Percentiles rank a stretch among this genome's conserved stretches.
These are phyloP conservation scores for Pipra filicauda DNA, from an alignment of 2,113 vertebrate genomes.

Conservation along the genomic window DNA sequence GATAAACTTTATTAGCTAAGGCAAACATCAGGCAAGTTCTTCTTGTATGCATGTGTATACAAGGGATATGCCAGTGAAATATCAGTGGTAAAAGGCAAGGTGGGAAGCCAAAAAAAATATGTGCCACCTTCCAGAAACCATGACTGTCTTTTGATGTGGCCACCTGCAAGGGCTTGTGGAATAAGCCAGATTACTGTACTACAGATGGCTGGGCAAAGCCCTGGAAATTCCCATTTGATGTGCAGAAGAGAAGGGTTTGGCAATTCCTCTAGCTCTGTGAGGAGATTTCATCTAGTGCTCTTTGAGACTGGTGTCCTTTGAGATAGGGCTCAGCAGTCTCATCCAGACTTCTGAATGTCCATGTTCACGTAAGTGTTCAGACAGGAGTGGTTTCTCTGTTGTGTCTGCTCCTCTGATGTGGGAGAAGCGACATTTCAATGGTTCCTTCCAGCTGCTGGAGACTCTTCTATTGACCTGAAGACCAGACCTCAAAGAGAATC, in stretches of 20 bases:
- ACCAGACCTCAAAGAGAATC: neutral
- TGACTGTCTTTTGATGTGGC: neutral
- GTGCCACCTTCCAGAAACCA: neutral
- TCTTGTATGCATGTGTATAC: neutral
- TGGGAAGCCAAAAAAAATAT: neutral
- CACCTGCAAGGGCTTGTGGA: neutral
- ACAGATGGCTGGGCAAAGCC: neutral
- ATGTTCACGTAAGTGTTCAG: neutral
- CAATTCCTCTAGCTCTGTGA: neutral
- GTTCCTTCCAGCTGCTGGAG: neutral
- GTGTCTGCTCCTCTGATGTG: neutral
- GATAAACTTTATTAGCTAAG: neutral
- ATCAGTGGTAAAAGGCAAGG: neutral
- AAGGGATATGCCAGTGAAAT: neutral
- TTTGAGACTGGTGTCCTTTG: neutral
- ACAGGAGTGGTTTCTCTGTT: neutral
- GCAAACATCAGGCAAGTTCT: neutral
- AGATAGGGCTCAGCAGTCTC: neutral
- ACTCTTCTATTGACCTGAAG: neutral
- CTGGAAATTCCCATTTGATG: neutral
- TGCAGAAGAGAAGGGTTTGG: neutral
- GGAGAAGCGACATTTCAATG: neutral
- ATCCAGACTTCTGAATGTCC: neutral
- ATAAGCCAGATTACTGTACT: neutral
- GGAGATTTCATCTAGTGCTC: neutral